phyloP scores from a whole-genome alignment of 2,888 invertebrate genomes.

The Tachina fera region DNA sequence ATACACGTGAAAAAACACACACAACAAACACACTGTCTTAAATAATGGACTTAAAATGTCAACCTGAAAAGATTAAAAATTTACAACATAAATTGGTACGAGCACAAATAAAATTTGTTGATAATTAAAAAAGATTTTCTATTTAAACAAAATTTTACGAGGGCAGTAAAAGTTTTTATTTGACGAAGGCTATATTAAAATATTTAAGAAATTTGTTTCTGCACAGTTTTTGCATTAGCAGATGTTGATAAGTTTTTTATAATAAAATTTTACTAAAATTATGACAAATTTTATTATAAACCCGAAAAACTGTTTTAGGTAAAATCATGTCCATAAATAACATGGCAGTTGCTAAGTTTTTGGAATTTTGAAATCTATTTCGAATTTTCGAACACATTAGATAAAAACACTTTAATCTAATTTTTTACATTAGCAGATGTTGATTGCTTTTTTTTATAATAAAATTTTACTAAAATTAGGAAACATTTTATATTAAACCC shows the following conservation, averaged over 20 bases:
- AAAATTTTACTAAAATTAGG: background rate
- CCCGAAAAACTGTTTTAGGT: too few species aligned
- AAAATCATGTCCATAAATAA: too few species aligned
- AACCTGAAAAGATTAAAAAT: conserved; percentile 45
- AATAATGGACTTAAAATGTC: conserved; percentile 21
- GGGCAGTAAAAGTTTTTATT: background rate
- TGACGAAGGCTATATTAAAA: background rate
- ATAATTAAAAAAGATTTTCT: conserved; percentile 50
- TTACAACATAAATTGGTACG: conserved; percentile 45
- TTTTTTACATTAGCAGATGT: too few species aligned
- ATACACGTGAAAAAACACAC: background rate
- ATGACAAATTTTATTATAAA: background rate
- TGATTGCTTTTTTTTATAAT: background rate
- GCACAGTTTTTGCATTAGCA: too few species aligned
- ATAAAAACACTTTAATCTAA: too few species aligned
- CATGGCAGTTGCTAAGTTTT: too few species aligned
- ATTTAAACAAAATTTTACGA: background rate
- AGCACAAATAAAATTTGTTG: conserved; percentile 39
- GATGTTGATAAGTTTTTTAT: background rate
- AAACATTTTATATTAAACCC: too few species aligned
- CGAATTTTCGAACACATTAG: too few species aligned
- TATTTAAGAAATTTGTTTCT: too few species aligned
- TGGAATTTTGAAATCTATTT: background rate
- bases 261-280: too few species aligned
- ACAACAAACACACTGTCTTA: background rate